Conservation (phyloP, 2,113 vertebrate genomes). For the Catharus minimus region DNA sequence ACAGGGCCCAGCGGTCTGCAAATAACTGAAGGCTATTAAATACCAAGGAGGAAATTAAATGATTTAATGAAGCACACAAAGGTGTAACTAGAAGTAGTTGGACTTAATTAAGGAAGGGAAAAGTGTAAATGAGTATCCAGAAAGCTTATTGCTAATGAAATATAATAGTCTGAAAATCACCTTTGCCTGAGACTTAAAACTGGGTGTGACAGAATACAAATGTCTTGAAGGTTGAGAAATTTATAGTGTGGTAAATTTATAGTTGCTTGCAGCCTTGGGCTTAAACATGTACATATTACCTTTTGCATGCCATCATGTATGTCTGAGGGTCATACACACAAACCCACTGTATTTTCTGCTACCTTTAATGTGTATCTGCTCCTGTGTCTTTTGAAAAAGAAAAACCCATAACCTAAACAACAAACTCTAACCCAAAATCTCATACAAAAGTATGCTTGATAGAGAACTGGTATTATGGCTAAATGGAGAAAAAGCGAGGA, state of each 20-base stretch:
- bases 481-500: neutral
- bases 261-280: neutral
- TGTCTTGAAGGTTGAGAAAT: neutral
- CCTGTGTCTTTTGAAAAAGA: neutral
- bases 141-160: constrained; percentile 26
- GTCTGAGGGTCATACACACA: neutral
- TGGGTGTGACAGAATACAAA: neutral
- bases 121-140: constrained; percentile 36
- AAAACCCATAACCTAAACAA: neutral
- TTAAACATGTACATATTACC: neutral
- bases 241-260: neutral
- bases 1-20: constrained; percentile 16
- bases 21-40: constrained; percentile 41
- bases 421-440: neutral
- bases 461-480: neutral
- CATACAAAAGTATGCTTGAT: neutral
- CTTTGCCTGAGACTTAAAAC: neutral
- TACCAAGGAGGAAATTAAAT: constrained; percentile 48
- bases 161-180: constrained; percentile 30
- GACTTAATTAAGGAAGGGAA: constrained; percentile 45
- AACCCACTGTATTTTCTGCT: neutral
- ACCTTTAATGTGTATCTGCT: neutral
- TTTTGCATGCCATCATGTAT: neutral
- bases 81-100: constrained; percentile 40
- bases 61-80: constrained; percentile 52